Conservation (phyloP, 2,113 vertebrate species). For the Datnioides undecimradiatus region DNA sequence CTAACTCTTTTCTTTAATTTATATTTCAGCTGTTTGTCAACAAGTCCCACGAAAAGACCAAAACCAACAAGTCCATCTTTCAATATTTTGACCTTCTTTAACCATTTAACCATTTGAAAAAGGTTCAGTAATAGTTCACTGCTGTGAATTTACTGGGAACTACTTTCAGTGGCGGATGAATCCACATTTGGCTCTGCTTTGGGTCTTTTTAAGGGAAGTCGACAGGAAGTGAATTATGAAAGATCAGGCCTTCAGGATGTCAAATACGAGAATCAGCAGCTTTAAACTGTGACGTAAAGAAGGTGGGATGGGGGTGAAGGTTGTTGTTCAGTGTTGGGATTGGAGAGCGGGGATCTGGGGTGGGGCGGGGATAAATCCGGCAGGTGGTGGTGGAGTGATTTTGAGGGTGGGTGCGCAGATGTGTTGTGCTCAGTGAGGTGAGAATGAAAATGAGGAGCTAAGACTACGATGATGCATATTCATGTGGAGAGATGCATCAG, state of each 20-base stretch:
- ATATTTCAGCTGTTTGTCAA: not conserved
- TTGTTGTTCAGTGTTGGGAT: not conserved
- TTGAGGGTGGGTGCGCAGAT: not conserved
- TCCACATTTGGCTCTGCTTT: too few relatives aligned
- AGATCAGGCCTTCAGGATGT: not conserved
- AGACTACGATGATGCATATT: conserved; percentile 5
- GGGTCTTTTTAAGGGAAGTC: not conserved
- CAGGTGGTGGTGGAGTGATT: not conserved
- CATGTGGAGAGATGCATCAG: conserved; percentile 2
- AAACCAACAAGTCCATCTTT: not conserved
- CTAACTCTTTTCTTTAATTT: not conserved
- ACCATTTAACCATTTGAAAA: too few relatives aligned
- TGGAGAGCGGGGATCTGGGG: not conserved
- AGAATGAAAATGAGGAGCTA: not conserved
- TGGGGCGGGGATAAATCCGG: not conserved
- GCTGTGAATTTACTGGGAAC: too few relatives aligned
- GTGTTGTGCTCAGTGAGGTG: not conserved
- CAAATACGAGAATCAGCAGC: not conserved
- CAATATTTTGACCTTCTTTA: too few relatives aligned
- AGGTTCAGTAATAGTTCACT: too few relatives aligned
- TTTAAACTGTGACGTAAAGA: not conserved
- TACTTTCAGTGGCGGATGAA: too few relatives aligned
- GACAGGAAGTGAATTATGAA: not conserved
- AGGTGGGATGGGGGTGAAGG: not conserved
- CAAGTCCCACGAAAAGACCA: not conserved